Conservation (phyloP, 2,888 invertebrate species). For the Tuta absoluta region DNA sequence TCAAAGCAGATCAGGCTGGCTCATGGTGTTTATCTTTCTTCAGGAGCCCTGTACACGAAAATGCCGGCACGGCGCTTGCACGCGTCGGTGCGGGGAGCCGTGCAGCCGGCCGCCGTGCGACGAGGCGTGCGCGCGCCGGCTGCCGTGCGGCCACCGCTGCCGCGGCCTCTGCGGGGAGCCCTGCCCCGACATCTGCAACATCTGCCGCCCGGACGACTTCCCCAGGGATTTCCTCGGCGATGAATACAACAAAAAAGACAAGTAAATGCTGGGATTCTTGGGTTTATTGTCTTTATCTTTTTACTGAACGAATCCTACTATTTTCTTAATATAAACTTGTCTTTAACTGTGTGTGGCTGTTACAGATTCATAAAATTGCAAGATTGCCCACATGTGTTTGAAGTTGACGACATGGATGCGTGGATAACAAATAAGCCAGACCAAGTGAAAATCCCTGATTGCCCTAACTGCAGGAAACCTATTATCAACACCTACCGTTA, state of each 20-base stretch:
- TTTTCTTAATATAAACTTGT: too few species aligned
- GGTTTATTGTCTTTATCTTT: too few species aligned
- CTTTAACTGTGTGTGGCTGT: background rate
- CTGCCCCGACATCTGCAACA: constrained; percentile 82
- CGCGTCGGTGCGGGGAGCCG: constrained; percentile 65
- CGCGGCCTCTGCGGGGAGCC: constrained; percentile 87
- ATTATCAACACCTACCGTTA: constrained; percentile 81
- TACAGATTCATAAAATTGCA: constrained; percentile 72
- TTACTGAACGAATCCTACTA: too few species aligned
- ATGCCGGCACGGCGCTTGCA: constrained; percentile 76
- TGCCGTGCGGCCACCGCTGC: constrained; percentile 83
- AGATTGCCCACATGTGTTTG: constrained; percentile 77
- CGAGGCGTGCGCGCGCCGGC: constrained; percentile 56
- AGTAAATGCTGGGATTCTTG: constrained; percentile 45
- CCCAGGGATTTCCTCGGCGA: constrained; percentile 65
- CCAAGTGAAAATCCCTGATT: constrained; percentile 58
- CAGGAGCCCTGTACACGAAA: constrained; percentile 37
- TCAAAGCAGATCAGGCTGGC: too few species aligned
- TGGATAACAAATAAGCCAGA: constrained; percentile 60
- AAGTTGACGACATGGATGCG: constrained; percentile 68
- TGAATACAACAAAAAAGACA: constrained; percentile 72
- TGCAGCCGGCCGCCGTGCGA: constrained; percentile 72
- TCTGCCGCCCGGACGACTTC: constrained; percentile 78
- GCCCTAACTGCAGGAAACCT: constrained; percentile 82
- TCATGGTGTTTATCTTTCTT: background rate